Conservation (phyloP, 2,113 vertebrate genomes). For the Electrona antarctica region DNA sequence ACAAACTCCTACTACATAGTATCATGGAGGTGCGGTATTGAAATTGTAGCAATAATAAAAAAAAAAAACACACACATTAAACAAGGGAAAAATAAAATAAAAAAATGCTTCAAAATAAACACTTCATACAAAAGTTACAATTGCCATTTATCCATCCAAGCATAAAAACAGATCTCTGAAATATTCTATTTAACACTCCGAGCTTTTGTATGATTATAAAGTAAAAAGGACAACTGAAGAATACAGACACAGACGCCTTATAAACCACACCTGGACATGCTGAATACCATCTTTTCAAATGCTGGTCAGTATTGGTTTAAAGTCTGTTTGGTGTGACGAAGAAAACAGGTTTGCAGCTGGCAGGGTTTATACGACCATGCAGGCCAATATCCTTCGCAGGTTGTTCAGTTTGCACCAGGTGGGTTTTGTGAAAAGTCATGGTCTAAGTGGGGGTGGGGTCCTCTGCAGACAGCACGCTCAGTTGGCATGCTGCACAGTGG, state of each 20-base stretch:
- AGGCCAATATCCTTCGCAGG: background rate
- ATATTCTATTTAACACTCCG: constrained; percentile 18
- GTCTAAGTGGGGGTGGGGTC: constrained; percentile 20
- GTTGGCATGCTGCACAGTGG: constrained; percentile 90
- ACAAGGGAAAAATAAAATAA: constrained; percentile 6
- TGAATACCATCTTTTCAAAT: constrained; percentile 21
- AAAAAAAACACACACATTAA: constrained; percentile 24
- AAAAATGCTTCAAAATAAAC: constrained; percentile 55
- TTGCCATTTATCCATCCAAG: constrained; percentile 32
- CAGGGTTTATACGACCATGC: constrained; percentile 9
- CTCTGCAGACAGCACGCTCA: constrained; percentile 58
- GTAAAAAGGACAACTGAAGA: constrained; percentile 61
- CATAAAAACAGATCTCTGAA: constrained; percentile 46
- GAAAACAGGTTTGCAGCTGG: background rate
- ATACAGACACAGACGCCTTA: constrained; percentile 46
- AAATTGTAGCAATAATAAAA: constrained; percentile 51
- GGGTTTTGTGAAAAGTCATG: constrained; percentile 28
- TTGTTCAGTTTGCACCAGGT: constrained; percentile 5
- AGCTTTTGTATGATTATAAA: constrained; percentile 43
- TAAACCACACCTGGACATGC: constrained; percentile 38
- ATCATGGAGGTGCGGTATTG: constrained; percentile 38
- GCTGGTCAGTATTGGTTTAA: constrained; percentile 1
- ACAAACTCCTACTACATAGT: constrained; percentile 43
- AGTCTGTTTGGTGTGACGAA: constrained; percentile 24
- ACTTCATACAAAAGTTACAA: constrained; percentile 57